Evolutionary conservation across 2,888 invertebrate genomes (phyloP), one percentile per base, ranked within the genome.

Genomic region (Shargacucullia verbasci): DNA sequence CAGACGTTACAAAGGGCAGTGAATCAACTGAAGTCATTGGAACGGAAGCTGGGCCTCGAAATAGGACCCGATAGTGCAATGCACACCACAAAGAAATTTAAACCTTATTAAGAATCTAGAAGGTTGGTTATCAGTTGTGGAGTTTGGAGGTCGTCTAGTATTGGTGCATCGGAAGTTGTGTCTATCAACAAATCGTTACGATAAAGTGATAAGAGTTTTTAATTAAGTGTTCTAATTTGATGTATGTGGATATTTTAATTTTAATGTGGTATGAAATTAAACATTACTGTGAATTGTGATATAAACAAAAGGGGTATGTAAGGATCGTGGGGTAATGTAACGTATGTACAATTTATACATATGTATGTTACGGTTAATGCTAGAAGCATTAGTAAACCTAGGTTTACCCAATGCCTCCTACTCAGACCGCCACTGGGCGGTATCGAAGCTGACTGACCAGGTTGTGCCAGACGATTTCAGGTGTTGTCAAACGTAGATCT

Each of bases 21-120:
- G 77, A 76, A 74, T 79, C 74, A 65, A 68, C 46, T 11, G 50
- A 76, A 86, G 88, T 89, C 85, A 90, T 66, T 89, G 69, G 90
- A 90, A 85, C 90, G 91, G 91, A 91, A 89, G 77, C 78, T 59
- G 69, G 54, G 57, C 60, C 47, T 58, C 58, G 61, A 78, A 73
- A 71, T 63, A 73, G 76, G 68, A 52, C 71, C 44, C 34, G 72
- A 69, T 71, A 74, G 34, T 48, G 47, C 43, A 50, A 13, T 31
- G 1, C 13, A 2, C 7, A 46, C 9, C 46, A 31, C 40, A 59
- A 52, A 15, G 5, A 8, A 59, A 61, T 57, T 38, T 11, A 13
- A 0, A 59, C 46, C 31, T n/a, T 53, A 38, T 15, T 0, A 0
- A 0, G 0, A 0, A 6, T 0, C 0, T 0, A 3, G 53, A 57